A percentile compares a stretch with the other conserved stretches of the same genome.
phyloP scores from a whole-genome alignment of 2,888 invertebrate species.

The Thalpophila matura region DNA sequence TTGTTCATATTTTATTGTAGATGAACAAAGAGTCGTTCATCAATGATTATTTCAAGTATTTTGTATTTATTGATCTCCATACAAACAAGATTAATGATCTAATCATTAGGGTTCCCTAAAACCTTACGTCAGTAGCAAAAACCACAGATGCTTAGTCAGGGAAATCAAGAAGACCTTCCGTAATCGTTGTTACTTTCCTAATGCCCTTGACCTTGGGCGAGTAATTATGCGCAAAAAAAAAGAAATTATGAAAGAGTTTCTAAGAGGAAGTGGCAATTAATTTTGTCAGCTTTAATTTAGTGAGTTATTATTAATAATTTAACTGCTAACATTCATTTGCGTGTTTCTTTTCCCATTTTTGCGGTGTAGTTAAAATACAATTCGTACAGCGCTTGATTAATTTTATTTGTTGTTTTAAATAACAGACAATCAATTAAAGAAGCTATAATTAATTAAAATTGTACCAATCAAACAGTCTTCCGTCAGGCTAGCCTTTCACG shows the following conservation, averaged over 20 bases:
- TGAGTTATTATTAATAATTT: slow-evolving; percentile 53
- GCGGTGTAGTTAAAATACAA: slow-evolving; percentile 8
- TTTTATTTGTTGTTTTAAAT: no score
- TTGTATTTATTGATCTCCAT: no score
- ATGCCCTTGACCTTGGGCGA: slow-evolving; percentile 39
- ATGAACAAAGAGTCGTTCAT: no score
- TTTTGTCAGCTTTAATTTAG: slow-evolving; percentile 52
- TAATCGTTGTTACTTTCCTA: slow-evolving; percentile 14
- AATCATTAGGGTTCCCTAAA: slow-evolving; percentile 33
- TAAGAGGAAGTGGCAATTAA: slow-evolving; percentile 44
- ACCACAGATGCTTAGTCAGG: slow-evolving; percentile 20
- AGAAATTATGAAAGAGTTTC: slow-evolving; percentile 45
- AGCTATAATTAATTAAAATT: no score
- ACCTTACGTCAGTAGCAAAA: slow-evolving; percentile 34
- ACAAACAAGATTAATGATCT: no score
- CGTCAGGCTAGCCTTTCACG: no score
- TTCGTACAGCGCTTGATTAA: slow-evolving; percentile 5
- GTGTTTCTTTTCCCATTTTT: slow-evolving; percentile 28
- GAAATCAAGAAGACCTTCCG: slow-evolving; percentile 13
- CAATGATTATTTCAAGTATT: no score
- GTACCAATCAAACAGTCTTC: no score
- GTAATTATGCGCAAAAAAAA: slow-evolving; percentile 38
- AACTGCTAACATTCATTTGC: slow-evolving; percentile 43
- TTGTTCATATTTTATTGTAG: no score
- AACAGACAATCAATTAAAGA: no score